Evolutionary conservation across 2,797 vertebrate genomes (phyloP), one percentile per base, ranked within the genome.

Genomic region (Fringilla coelebs): DNA sequence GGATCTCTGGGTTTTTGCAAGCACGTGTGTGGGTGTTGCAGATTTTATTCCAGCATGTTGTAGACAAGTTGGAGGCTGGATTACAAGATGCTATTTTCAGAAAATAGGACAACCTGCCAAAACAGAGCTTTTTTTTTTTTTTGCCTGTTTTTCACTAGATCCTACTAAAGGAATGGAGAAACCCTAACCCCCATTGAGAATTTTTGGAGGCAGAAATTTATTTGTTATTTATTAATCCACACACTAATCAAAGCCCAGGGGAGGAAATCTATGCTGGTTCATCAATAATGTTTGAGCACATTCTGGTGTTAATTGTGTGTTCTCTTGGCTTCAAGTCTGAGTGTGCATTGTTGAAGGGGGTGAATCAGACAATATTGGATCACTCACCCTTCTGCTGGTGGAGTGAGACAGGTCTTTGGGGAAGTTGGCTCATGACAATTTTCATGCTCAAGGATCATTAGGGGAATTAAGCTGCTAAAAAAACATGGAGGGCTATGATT

Each of bases 1-100:
- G 57, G 89, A 66, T 85, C 60, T 88, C 38, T 45, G 58, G 43
- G 41, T 79, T 70, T 83, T 92, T 61, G 62, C 48, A 84, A 85
- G 66, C 63, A 75, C 0, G 0, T 84, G 63, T 79, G 89, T 92
- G 93, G 91, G 92, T 95, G 95, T 79, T 91, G 77, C 88, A 91
- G 82, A 73, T 86, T 84, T 88, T 90, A 77, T 68, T 94, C 76
- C 17, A 88, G 82, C 68, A 62, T 77, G 62, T 90, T 24, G 5
- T 81, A 88, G 89, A 88, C 10, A 7, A 46, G 87, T 68, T 68
- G 45, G 72, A 78, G 87, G 75, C 73, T 83, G 89, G 82, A 79
- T 94, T 94, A 79, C 89, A 90, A 87, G 95, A 73, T 96, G 52
- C 74, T 96, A 73, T 97, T 96, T 96, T 86, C 88, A 91, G 94